Percentiles rank a stretch among this genome's conserved stretches.
phyloP scores from a whole-genome alignment of 92 coral and sea anemone species.

The Parazoanthus swiftii region DNA sequence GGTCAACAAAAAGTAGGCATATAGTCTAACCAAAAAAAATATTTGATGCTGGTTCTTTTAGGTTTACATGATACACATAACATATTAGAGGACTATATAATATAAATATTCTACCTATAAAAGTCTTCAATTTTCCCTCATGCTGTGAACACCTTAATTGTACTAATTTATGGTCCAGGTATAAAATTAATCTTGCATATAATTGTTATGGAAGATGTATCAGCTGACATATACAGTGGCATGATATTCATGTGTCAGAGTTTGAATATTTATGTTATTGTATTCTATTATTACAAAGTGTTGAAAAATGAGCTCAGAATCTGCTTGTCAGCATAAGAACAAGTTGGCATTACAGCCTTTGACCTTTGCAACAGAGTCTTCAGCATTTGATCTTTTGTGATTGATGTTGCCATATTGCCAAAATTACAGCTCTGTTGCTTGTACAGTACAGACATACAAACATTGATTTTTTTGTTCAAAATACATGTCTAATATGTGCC shows the following conservation, averaged over 20 bases:
- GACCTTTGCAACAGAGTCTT: background rate
- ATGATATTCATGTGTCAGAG: background rate
- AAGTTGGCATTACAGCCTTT: background rate
- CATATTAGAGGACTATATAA: background rate
- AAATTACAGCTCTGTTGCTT: background rate
- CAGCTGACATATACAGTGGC: background rate
- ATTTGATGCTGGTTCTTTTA: background rate
- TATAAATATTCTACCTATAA: background rate
- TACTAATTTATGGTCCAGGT: background rate
- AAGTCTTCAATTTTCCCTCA: background rate
- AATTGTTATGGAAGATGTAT: background rate
- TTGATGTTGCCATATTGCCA: background rate
- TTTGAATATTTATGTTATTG: background rate
- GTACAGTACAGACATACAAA: background rate
- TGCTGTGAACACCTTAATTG: background rate
- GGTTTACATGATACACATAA: background rate
- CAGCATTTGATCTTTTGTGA: background rate
- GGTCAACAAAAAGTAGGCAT: background rate
- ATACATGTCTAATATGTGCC: background rate
- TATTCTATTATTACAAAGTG: background rate
- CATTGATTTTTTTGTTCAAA: background rate
- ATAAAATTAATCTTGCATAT: background rate
- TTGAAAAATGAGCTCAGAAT: background rate
- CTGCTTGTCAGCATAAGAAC: background rate
- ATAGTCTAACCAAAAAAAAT: no score